Evolutionary conservation across 2,888 invertebrate species (phyloP).

Genomic region (Oscheius sp.): DNA sequence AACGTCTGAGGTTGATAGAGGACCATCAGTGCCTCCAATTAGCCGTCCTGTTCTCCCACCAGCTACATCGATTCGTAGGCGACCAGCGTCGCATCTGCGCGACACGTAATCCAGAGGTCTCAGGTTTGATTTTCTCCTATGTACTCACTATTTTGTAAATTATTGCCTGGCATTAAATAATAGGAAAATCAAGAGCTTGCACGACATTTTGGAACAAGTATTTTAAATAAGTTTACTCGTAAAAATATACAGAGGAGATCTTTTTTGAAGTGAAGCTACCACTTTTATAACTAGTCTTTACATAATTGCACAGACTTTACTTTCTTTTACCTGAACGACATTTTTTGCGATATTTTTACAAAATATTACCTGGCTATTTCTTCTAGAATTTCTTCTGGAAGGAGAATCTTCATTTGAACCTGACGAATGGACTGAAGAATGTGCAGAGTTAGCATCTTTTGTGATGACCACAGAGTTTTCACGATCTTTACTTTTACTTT

Average conservation of each 20-base stretch:
- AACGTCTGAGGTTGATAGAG: no score
- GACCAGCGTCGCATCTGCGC: no score
- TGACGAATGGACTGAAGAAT: slow-evolving; percentile 6
- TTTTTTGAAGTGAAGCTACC: slow-evolving; percentile 14
- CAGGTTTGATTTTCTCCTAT: no score
- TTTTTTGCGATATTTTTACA: background rate
- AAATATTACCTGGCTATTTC: slow-evolving; percentile 6
- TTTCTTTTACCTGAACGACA: slow-evolving; percentile 4
- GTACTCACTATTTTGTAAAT: no score
- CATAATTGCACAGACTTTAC: slow-evolving; percentile 21
- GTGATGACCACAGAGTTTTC: background rate
- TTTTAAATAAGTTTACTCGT: background rate
- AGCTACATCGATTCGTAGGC: no score
- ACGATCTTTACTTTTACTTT: slow-evolving; percentile 9
- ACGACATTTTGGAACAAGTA: background rate
- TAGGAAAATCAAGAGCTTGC: no score
- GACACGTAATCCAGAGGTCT: no score
- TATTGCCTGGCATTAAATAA: no score
- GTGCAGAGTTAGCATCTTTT: background rate
- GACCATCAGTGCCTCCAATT: no score
- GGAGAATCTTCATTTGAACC: background rate
- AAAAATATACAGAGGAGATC: slow-evolving; percentile 19
- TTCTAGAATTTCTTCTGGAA: background rate
- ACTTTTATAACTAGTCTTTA: background rate
- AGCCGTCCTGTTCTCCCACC: no score